A percentile compares a stretch with the other conserved stretches of the same genome.
Conservation (phyloP, 2,888 invertebrate genomes). For the Agapostemon virescens region DNA sequence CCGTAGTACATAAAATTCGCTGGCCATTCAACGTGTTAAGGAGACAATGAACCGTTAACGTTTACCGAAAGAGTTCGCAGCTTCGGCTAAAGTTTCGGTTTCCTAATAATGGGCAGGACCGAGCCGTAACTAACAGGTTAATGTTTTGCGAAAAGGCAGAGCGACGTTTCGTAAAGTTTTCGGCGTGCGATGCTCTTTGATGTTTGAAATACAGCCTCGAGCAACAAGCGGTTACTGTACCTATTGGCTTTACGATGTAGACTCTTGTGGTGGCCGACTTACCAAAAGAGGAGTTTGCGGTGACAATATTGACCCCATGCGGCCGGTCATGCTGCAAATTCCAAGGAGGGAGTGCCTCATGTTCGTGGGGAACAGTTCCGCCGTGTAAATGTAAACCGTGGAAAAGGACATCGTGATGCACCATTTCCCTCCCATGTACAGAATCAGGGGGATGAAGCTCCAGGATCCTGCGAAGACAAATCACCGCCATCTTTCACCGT, state of each 20-base stretch:
- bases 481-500: background rate
- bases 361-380: constrained; percentile 87
- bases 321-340: constrained; percentile 86
- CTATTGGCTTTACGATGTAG: constrained; percentile 16
- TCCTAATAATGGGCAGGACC: background rate
- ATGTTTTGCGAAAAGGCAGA: background rate
- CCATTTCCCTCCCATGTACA: constrained; percentile 85
- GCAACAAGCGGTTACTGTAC: constrained; percentile 23
- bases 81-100: background rate
- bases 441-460: constrained; percentile 81
- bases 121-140: background rate
- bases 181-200: background rate
- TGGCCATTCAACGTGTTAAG: too few relatives aligned
- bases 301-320: constrained; percentile 86
- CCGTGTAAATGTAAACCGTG: constrained; percentile 86
- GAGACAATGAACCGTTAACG: too few relatives aligned
- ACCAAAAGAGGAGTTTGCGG: constrained; percentile 87
- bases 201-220: constrained; percentile 4
- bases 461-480: constrained; percentile 78
- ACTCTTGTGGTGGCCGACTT: constrained; percentile 65
- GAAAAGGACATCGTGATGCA: constrained; percentile 86
- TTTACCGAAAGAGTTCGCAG: background rate
- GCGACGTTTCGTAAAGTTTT: constrained; percentile 5
- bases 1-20: too few relatives aligned
- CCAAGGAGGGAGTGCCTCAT: constrained; percentile 85